Conservation (phyloP, 1,140 invertebrate genomes). For the Drosophila micromelanica region DNA sequence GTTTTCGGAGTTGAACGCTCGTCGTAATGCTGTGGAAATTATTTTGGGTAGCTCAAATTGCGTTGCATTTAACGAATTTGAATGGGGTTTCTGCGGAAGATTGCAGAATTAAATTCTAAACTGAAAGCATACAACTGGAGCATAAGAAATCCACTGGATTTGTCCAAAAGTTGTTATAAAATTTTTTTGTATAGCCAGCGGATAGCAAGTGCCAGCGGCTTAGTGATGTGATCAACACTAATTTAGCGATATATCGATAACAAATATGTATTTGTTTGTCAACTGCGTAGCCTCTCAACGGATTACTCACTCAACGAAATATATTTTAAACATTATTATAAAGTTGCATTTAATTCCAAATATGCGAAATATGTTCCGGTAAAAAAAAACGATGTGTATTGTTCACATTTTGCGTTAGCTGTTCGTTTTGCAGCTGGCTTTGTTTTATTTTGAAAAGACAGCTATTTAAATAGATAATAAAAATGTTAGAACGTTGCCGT, state of each 20-base stretch:
- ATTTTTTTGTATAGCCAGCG: constrained; percentile 6
- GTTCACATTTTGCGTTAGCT: no score
- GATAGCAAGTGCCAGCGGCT: constrained; percentile 10
- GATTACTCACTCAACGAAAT: constrained; percentile 11
- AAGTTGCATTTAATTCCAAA: no score
- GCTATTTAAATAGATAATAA: no score
- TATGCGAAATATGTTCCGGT: no score
- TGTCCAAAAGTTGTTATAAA: constrained; percentile 39
- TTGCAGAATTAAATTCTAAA: constrained; percentile 51
- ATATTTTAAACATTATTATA: no score
- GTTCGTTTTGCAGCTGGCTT: no score
- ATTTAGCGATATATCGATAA: constrained; percentile 9
- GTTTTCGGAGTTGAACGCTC: constrained; percentile 68
- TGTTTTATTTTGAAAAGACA: no score
- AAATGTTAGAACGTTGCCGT: no score
- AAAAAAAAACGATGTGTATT: no score
- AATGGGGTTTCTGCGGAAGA: constrained; percentile 53
- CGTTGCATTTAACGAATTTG: constrained; percentile 53
- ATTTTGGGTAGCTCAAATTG: constrained; percentile 61
- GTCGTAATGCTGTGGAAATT: constrained; percentile 63
- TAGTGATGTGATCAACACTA: constrained; percentile 11
- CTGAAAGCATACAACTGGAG: constrained; percentile 54
- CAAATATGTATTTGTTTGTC: background rate
- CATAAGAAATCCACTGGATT: constrained; percentile 20
- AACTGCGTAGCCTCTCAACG: background rate